These are phyloP conservation scores for Leptocoma aspasia DNA, from an alignment of 2,113 vertebrate genomes.

Conservation along the genomic window DNA sequence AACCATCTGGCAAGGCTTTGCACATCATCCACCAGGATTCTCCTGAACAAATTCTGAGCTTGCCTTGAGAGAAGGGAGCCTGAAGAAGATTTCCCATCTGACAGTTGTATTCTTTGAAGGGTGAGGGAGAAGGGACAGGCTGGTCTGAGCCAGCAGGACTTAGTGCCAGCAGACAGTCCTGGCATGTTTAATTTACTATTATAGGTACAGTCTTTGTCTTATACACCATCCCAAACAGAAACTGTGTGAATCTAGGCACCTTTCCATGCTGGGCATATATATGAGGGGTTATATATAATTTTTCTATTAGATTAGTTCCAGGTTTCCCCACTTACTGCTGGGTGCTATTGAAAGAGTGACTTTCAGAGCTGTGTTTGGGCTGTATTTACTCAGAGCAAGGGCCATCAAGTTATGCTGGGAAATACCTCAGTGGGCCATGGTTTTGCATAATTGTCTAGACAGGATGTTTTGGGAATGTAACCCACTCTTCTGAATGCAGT, in stretches of 20 bases:
- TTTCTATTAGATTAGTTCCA: not conserved
- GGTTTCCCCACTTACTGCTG: not conserved
- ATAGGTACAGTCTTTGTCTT: not conserved
- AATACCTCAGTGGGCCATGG: not conserved
- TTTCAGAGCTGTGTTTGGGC: not conserved
- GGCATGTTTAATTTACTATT: not conserved
- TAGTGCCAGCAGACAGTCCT: not conserved
- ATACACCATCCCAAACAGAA: not conserved
- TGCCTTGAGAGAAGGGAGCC: not conserved
- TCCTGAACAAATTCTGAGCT: not conserved
- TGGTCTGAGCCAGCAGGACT: not conserved
- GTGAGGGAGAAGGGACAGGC: not conserved
- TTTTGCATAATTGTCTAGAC: constrained; percentile 46
- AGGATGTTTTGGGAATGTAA: constrained; percentile 22
- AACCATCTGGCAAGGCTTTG: not conserved
- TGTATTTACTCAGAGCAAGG: not conserved
- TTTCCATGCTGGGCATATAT: not conserved
- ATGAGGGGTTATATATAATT: not conserved
- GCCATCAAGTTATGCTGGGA: not conserved
- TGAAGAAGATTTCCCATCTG: not conserved
- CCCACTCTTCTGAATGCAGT: not conserved
- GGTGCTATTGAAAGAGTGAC: not conserved
- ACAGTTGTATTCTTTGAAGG: not conserved
- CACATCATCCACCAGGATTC: not conserved
- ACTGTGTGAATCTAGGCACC: not conserved